These are phyloP conservation scores for Lagopus leucura DNA, from an alignment of 2,113 vertebrate genomes.

Conservation along the genomic window DNA sequence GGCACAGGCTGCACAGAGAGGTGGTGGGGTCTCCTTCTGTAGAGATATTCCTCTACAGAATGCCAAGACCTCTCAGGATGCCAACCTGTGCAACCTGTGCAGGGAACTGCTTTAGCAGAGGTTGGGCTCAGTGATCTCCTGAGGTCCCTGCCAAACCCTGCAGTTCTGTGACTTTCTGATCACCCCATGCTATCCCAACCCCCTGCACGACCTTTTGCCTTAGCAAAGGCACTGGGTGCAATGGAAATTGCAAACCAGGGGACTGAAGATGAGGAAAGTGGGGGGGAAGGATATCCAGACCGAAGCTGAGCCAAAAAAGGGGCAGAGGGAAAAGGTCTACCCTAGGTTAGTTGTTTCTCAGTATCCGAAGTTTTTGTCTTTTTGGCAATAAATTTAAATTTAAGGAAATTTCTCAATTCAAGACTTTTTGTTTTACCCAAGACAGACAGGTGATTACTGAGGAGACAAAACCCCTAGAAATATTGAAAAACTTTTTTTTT, in stretches of 20 bases:
- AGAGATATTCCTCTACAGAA: no score
- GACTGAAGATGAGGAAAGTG: fast-evolving
- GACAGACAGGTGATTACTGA: background rate
- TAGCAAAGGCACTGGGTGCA: background rate
- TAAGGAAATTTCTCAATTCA: background rate
- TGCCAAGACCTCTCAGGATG: no score
- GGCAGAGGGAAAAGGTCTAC: fast-evolving
- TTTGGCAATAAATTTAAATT: background rate
- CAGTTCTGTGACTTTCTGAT: no score
- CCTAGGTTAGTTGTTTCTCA: background rate
- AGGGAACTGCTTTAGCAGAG: no score
- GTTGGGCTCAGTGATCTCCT: no score
- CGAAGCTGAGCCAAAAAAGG: background rate
- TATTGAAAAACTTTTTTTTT: background rate
- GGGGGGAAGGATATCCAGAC: background rate
- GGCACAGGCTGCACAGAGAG: no score
- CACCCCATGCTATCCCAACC: background rate
- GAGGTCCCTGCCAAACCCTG: no score
- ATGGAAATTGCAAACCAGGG: background rate
- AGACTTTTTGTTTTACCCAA: background rate
- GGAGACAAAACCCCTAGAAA: background rate
- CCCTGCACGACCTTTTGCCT: background rate
- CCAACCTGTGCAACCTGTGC: no score
- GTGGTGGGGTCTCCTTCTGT: no score
- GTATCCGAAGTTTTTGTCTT: background rate